A percentile compares a stretch with the other conserved stretches of the same genome.
Conservation (phyloP, 2,888 invertebrate species). For the Dendrolimus houi region DNA sequence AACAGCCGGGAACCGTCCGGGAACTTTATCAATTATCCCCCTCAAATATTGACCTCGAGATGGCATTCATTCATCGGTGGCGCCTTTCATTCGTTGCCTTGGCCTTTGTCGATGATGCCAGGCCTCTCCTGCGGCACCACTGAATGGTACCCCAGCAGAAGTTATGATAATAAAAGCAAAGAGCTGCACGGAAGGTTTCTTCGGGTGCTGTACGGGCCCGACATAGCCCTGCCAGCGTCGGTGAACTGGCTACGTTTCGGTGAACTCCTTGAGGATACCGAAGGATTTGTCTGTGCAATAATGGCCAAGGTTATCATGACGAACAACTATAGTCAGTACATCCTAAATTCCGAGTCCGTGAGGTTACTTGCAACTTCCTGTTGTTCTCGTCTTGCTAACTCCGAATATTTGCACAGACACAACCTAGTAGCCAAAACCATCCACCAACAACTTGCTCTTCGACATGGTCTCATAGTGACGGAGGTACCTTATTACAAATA, state of each 20-base stretch:
- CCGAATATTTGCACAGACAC: not conserved
- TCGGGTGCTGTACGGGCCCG: not conserved
- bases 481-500: not conserved
- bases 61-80: constrained; percentile 31
- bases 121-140: too few relatives aligned
- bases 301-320: not conserved
- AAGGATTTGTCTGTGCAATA: not conserved
- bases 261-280: not conserved
- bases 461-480: not conserved
- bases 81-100: not conserved
- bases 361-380: not conserved
- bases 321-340: not conserved
- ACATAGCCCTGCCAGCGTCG: not conserved
- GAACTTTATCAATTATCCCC: constrained; percentile 40
- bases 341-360: not conserved
- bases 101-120: too few relatives aligned
- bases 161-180: too few relatives aligned
- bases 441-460: not conserved
- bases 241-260: not conserved
- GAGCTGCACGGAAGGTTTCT: not conserved
- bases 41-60: constrained; percentile 32
- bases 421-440: not conserved
- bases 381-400: not conserved
- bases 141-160: too few relatives aligned
- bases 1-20: not conserved